Percentiles rank a stretch among this genome's conserved stretches.
Evolutionary conservation across 2,797 vertebrate genomes (phyloP).

Genomic region (Decapterus maruadsi): DNA sequence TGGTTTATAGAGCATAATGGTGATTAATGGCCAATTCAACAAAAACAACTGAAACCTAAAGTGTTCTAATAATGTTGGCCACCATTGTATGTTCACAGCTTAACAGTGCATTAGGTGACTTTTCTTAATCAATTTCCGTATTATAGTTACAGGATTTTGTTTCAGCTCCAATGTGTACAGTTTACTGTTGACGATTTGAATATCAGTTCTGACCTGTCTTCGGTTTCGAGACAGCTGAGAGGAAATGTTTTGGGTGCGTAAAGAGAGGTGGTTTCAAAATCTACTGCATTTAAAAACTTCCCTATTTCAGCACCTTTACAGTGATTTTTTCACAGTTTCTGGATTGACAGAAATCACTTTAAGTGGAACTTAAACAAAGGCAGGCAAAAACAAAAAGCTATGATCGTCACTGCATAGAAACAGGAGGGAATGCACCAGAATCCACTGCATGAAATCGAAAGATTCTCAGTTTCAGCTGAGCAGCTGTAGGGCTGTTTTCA

Average conservation of each 20-base stretch:
- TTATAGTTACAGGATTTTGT: neutral
- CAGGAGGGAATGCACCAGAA: conserved; percentile 32
- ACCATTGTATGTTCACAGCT: too few species aligned
- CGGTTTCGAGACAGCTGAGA: neutral
- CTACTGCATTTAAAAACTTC: neutral
- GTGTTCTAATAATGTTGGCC: too few species aligned
- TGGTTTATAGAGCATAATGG: too few species aligned
- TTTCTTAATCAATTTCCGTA: neutral
- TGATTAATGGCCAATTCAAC: too few species aligned
- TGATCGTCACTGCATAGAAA: neutral
- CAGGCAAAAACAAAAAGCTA: neutral
- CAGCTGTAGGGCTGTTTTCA: conserved; percentile 59
- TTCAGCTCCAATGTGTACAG: neutral
- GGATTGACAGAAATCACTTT: neutral
- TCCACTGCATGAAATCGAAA: conserved; percentile 44
- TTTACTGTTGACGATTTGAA: conserved; percentile 16
- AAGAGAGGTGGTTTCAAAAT: neutral
- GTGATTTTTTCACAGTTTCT: neutral
- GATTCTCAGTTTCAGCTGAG: conserved; percentile 64
- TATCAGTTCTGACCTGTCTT: neutral
- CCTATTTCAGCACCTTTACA: too few species aligned
- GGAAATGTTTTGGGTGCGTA: neutral
- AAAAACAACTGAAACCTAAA: too few species aligned
- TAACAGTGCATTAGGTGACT: neutral
- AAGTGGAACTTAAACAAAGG: neutral